Percentiles rank a stretch among this genome's conserved stretches.
These are phyloP conservation scores for Phyllotreta cruciferae DNA, from an alignment of 2,888 invertebrate species.

Conservation along the genomic window DNA sequence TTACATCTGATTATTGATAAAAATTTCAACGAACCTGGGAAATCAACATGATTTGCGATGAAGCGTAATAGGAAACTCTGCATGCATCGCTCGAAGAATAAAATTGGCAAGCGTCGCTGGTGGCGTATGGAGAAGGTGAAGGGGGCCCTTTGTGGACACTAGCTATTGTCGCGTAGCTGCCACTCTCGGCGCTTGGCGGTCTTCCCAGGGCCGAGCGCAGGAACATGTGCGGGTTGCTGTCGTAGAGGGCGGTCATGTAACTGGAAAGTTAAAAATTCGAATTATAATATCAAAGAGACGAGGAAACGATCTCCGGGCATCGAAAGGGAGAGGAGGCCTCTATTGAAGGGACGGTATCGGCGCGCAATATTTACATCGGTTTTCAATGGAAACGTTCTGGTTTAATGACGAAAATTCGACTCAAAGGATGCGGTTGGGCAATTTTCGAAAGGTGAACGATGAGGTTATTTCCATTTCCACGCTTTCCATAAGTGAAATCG, in stretches of 20 bases:
- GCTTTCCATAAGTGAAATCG: too few species aligned
- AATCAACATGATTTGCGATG: conserved; percentile 78
- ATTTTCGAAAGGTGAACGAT: too few species aligned
- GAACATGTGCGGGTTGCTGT: conserved; percentile 78
- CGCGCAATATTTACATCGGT: conserved; percentile 9
- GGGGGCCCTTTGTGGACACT: conserved; percentile 78
- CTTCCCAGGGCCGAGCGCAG: conserved; percentile 71
- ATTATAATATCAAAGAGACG: conserved; percentile 15
- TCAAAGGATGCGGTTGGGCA: too few species aligned
- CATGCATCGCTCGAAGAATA: conserved; percentile 70
- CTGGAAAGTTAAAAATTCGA: conserved; percentile 56
- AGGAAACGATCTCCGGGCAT: conserved; percentile 1
- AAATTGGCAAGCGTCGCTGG: conserved; percentile 64
- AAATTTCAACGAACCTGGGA: conserved; percentile 63
- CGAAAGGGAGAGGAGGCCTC: not conserved
- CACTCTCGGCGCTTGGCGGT: conserved; percentile 77
- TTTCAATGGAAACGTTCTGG: not conserved
- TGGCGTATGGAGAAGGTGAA: conserved; percentile 77
- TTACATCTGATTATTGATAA: not conserved
- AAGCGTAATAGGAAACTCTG: conserved; percentile 78
- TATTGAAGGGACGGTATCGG: conserved; percentile 9
- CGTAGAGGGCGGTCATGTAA: conserved; percentile 79
- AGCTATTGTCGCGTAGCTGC: conserved; percentile 84
- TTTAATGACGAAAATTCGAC: conserved; percentile 5
- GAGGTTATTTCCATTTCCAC: too few species aligned